Evolutionary conservation across 2,113 vertebrate species (phyloP).

Genomic region (Otolemur garnettii): DNA sequence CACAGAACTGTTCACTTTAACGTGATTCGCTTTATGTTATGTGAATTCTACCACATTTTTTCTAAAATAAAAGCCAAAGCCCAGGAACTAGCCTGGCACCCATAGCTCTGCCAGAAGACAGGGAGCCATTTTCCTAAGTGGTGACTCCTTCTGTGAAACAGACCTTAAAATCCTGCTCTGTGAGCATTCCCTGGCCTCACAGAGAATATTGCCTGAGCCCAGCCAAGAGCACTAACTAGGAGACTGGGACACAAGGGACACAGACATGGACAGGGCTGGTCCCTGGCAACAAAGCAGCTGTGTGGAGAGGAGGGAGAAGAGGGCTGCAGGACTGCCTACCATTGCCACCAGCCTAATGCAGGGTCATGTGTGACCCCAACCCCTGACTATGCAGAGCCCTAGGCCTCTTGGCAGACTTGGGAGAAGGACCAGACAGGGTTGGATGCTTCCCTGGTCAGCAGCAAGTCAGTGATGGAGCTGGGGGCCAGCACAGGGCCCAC

Average conservation of each 20-base stretch:
- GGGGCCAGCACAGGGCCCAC: background rate
- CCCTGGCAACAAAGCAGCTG: rapidly evolving
- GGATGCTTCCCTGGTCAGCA: rapidly evolving
- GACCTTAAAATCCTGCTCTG: background rate
- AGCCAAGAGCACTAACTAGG: too few species aligned
- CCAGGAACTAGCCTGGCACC: background rate
- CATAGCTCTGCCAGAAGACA: background rate
- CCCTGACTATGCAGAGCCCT: background rate
- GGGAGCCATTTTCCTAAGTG: background rate
- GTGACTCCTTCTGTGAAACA: background rate
- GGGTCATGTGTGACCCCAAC: rapidly evolving
- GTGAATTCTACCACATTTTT: background rate
- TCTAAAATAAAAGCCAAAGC: background rate
- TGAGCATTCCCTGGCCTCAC: background rate
- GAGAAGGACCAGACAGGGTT: background rate
- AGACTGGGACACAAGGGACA: too few species aligned
- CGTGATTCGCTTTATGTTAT: background rate
- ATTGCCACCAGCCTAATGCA: rapidly evolving
- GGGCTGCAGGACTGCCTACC: too few species aligned
- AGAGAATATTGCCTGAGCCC: background rate
- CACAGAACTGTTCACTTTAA: background rate
- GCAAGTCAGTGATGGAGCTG: background rate
- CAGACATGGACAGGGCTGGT: too few species aligned
- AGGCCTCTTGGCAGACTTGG: background rate
- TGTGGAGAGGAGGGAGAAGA: background rate